These are phyloP conservation scores for Novumbra hubbsi DNA, from an alignment of 2,797 vertebrate genomes.

Conservation along the genomic window DNA sequence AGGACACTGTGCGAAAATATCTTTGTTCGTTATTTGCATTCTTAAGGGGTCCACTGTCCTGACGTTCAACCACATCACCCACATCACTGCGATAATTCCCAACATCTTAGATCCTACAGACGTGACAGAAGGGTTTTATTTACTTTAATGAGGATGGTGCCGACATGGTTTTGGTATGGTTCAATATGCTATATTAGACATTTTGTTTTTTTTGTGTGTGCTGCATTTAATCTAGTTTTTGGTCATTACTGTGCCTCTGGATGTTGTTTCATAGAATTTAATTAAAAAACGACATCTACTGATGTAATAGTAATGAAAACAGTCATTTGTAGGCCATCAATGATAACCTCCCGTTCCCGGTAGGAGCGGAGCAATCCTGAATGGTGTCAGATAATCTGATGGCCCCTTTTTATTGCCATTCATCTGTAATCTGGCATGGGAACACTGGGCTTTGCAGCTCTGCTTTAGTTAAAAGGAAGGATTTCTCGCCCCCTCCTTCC, in stretches of 20 bases:
- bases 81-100: constrained; percentile 29
- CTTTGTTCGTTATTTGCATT: too few species aligned
- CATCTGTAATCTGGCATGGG: constrained; percentile 60
- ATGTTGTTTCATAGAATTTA: not conserved
- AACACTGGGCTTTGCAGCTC: constrained; percentile 54
- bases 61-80: not conserved
- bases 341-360: constrained; percentile 36
- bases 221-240: not conserved
- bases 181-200: constrained; percentile 50
- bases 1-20: too few species aligned
- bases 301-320: not conserved
- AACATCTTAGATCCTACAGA: constrained; percentile 26
- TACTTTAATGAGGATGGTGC: constrained; percentile 51
- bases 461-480: constrained; percentile 65
- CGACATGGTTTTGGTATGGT: constrained; percentile 47
- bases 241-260: not conserved
- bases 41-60: too few species aligned
- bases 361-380: constrained; percentile 41
- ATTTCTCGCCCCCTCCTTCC: constrained; percentile 38
- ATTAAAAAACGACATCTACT: not conserved
- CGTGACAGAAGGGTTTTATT: constrained; percentile 36
- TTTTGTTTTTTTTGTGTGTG: not conserved
- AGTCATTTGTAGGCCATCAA: not conserved
- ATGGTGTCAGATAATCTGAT: constrained; percentile 55
- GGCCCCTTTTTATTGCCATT: constrained; percentile 59